Evolutionary conservation across 1,140 invertebrate species (phyloP).

Genomic region (Drosophila kikkawai): DNA sequence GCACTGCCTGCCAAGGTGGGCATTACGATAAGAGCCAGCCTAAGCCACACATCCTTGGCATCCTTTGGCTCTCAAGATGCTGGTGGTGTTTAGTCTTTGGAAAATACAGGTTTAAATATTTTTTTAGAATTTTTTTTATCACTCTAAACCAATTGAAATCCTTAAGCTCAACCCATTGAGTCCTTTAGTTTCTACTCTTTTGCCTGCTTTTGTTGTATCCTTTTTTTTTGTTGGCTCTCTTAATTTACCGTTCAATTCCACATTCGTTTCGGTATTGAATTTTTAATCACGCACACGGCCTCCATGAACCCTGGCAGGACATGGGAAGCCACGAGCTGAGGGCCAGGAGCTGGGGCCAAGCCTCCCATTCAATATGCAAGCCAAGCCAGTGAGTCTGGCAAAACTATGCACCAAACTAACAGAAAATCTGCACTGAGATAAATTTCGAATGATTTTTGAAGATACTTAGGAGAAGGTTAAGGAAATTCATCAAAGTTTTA

Average conservation of each 20-base stretch:
- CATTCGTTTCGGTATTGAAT: conserved; percentile 82
- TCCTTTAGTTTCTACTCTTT: background rate
- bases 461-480: background rate
- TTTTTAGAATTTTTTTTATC: background rate
- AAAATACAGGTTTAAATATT: background rate
- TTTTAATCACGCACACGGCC: conserved; percentile 74
- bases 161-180: background rate
- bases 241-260: conserved; percentile 79
- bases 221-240: conserved; percentile 54
- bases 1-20: conserved; percentile 60
- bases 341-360: conserved; percentile 7
- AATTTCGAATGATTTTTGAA: background rate
- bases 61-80: background rate
- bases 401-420: conserved; percentile 59
- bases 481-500: background rate
- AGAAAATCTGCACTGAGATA: conserved; percentile 1
- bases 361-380: conserved; percentile 69
- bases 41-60: conserved; percentile 1
- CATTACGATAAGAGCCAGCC: conserved; percentile 38
- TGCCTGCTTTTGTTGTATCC: background rate
- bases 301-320: conserved; percentile 34
- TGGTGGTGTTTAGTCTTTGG: background rate
- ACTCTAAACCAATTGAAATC: background rate
- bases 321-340: background rate
- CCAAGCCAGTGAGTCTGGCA: conserved; percentile 47